Base-by-base conservation (phyloP, 2,797 vertebrate species). In the Bovichtus diacanthus region DNA sequence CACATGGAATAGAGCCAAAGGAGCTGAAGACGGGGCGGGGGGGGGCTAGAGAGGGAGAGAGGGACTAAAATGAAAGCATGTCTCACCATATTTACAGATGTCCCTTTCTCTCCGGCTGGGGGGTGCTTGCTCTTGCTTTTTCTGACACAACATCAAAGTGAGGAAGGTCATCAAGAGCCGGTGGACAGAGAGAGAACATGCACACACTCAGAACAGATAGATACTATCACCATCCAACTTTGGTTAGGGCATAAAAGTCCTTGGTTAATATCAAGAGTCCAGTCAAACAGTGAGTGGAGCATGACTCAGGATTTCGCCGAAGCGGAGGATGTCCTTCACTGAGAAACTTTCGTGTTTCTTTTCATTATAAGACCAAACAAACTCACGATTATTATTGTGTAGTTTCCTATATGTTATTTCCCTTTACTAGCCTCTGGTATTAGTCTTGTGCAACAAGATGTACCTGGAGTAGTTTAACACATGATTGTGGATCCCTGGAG, bases 101-200 rank as follows among this genome's bases (percentile, higher is more conserved):
- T 95, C 72, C 94, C 92, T 87, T 93, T 94, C 77, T 93, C 94
- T 84, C 94, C 93, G 1, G 92, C 81, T 23, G 92, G 91, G 61
- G 92, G 93, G 81, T 95, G 93, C 88, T 95, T 95, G 90, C 90
- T 95, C 90, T 95, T 95, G 87, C 81, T 91, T 92, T 95, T 96
- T 87, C 95, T 96, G 88, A 88, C 76, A 90, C 41, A 75, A 76
- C 81, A 87, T 74, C 74, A 90, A 83, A 78, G 71, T 27, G 66
- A 80, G 73, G 81, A 90, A 90, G 87, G 88, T 91, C 86, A 88
- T 71, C 70, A 18, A 54, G 38, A 87, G 86, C 84, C 89, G 34
- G 76, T 81, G 77, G 87, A 88, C 74, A 89, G 64, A 87, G 82
- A 90, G 53, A 82, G 59, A 78, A 85, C 71, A 80, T 9, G 75